Evolutionary conservation across 1,140 invertebrate species (phyloP).

Genomic region (Belonocnema kinseyi): DNA sequence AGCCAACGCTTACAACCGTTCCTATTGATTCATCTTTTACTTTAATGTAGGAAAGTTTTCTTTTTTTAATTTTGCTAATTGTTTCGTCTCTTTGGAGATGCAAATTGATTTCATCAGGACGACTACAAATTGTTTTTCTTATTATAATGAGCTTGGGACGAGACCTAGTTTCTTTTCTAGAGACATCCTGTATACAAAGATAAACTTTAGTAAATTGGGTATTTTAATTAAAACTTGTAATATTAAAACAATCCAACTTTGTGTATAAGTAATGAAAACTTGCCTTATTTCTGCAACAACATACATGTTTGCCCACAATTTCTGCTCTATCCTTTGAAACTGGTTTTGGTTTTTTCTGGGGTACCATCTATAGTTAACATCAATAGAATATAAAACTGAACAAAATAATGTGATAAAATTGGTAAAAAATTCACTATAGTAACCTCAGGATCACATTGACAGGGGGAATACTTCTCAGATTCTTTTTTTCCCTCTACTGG

Average conservation of each 20-base stretch:
- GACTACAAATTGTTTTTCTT: background rate
- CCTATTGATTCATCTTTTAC: conserved; percentile 22
- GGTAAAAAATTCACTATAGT: too few species aligned
- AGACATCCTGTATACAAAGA: background rate
- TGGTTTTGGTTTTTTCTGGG: background rate
- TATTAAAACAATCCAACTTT: background rate
- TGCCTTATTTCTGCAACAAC: background rate
- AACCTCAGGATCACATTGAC: background rate
- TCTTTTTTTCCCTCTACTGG: background rate
- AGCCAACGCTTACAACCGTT: conserved; percentile 7
- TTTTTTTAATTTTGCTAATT: background rate
- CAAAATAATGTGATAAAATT: too few species aligned
- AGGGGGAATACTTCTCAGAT: background rate
- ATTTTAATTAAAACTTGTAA: too few species aligned
- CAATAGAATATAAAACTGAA: too few species aligned
- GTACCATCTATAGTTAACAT: too few species aligned
- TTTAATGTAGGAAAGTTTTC: background rate
- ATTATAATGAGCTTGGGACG: background rate
- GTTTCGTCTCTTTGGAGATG: background rate
- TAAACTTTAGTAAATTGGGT: too few species aligned
- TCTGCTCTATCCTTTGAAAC: background rate
- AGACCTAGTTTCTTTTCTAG: background rate
- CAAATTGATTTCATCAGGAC: background rate
- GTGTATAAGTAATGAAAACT: background rate
- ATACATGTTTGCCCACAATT: background rate